Conservation (phyloP, 2,888 invertebrate species). For the Oligia strigilis region DNA sequence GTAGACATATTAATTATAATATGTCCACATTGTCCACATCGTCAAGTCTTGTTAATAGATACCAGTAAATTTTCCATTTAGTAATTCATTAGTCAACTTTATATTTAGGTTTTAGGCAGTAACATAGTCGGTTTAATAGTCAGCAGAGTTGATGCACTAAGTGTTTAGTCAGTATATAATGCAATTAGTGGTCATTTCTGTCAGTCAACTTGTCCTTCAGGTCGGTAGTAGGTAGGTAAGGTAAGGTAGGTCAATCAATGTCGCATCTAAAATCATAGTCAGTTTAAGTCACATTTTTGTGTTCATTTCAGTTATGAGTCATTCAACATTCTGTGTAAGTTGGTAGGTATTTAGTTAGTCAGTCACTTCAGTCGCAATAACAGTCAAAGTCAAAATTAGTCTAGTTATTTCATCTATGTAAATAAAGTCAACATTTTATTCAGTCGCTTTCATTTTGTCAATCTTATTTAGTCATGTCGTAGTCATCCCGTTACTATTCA, state of each 20-base stretch:
- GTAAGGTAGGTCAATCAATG: neutral
- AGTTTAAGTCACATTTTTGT: neutral
- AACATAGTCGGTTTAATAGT: neutral
- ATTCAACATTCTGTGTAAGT: neutral
- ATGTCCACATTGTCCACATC: neutral
- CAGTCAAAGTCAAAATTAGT: constrained; percentile 23
- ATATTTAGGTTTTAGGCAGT: neutral
- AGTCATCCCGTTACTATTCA: constrained; percentile 4
- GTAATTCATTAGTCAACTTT: neutral
- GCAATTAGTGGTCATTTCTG: neutral
- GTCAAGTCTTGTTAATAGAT: constrained; percentile 1
- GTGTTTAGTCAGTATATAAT: neutral
- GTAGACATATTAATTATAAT: neutral
- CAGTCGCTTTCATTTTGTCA: constrained; percentile 7
- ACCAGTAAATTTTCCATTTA: neutral
- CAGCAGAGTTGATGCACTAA: neutral
- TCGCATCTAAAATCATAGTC: neutral
- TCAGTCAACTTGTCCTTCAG: neutral
- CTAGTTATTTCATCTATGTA: neutral
- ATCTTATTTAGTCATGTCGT: constrained; percentile 8
- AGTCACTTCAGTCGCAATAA: neutral
- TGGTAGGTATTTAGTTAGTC: neutral
- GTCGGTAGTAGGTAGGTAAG: neutral
- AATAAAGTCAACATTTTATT: constrained; percentile 5
- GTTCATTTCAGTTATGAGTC: constrained; percentile 11